These are phyloP conservation scores for Clarias platycephalus DNA, from an alignment of 2,797 vertebrate genomes.

Conservation along the genomic window DNA sequence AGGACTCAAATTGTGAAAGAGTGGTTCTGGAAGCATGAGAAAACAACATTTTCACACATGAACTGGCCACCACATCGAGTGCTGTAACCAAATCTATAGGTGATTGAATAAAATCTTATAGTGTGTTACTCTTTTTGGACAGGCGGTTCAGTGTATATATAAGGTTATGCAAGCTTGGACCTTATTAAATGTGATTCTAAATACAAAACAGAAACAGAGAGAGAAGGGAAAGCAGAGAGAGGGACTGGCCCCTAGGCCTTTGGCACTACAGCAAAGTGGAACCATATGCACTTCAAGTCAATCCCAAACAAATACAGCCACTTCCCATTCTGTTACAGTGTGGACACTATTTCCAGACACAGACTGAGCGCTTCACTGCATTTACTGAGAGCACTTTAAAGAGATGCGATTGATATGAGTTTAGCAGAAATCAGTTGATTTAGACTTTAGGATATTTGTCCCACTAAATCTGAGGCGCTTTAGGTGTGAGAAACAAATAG, in stretches of 20 bases:
- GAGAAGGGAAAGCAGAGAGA: constrained; percentile 41
- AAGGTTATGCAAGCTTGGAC: constrained; percentile 32
- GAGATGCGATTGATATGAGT: constrained; percentile 50
- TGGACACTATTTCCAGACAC: constrained; percentile 55
- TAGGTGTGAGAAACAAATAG: not conserved
- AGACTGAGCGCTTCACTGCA: constrained; percentile 59
- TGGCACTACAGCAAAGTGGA: constrained; percentile 61
- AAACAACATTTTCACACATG: too few species aligned
- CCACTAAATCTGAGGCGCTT: too few species aligned
- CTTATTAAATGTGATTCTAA: constrained; percentile 42
- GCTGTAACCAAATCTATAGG: too few species aligned
- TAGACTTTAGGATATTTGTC: constrained; percentile 15
- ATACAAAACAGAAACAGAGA: constrained; percentile 48
- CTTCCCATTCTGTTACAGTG: constrained; percentile 54
- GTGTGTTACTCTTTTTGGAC: too few species aligned
- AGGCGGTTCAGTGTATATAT: constrained; percentile 18
- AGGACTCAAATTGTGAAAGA: too few species aligned
- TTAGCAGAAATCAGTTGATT: constrained; percentile 31
- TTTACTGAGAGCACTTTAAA: constrained; percentile 48
- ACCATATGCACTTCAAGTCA: constrained; percentile 65
- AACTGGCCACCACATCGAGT: too few species aligned
- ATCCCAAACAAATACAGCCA: constrained; percentile 54
- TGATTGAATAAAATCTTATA: too few species aligned
- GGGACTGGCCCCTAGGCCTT: constrained; percentile 51
- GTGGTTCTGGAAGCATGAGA: too few species aligned